phyloP scores from a whole-genome alignment of 2,797 vertebrate species.

The Loris lydekkerianus region DNA sequence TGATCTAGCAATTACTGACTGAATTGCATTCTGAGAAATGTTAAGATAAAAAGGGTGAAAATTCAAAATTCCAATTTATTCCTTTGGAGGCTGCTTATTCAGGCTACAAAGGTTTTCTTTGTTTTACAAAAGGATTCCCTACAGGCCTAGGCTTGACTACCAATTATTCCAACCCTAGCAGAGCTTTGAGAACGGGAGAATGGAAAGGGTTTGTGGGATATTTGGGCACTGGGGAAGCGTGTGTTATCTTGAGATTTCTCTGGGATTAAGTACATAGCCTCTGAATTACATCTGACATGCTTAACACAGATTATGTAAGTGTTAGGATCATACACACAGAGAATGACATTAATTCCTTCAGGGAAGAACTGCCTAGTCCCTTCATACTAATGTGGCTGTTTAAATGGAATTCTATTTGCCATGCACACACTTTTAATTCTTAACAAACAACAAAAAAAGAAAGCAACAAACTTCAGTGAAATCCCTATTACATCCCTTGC shows the following conservation, averaged over 20 bases:
- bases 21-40: background rate
- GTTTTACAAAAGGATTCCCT: background rate
- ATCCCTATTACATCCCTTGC: background rate
- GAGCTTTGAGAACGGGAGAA: background rate
- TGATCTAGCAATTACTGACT: background rate
- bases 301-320: background rate
- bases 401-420: background rate
- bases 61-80: background rate
- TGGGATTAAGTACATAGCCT: background rate
- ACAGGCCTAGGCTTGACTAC: background rate
- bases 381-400: background rate
- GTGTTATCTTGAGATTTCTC: background rate
- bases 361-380: background rate
- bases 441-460: background rate
- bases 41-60: background rate
- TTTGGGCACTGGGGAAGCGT: background rate
- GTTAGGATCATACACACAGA: background rate
- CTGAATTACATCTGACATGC: background rate
- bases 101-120: background rate
- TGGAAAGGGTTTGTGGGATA: background rate
- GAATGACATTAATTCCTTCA: background rate
- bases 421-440: background rate
- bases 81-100: background rate
- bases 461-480: background rate
- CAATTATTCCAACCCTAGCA: too few species aligned